Conservation (phyloP, 2,888 invertebrate genomes). For the Agriotes lineatus region DNA sequence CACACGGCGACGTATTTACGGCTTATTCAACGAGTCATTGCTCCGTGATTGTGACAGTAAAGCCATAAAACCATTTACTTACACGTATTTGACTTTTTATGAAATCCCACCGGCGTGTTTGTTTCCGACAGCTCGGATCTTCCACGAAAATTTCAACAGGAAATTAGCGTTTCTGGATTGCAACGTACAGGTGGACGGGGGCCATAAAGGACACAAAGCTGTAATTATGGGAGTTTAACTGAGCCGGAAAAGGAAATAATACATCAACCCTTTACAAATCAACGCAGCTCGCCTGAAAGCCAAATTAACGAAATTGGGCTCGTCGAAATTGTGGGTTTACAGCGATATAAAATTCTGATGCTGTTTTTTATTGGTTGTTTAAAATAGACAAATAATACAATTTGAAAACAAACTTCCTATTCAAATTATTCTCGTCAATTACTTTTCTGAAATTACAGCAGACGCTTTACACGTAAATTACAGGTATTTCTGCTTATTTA, state of each 20-base stretch:
- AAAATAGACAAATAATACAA: too few species aligned
- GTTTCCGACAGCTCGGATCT: too few species aligned
- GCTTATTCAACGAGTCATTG: slow-evolving; percentile 29
- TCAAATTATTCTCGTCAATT: too few species aligned
- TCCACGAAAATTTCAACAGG: too few species aligned
- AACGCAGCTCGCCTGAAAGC: slow-evolving; percentile 32
- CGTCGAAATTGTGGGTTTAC: background rate
- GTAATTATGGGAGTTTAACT: slow-evolving; percentile 29
- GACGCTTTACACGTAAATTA: too few species aligned
- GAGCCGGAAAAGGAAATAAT: slow-evolving; percentile 40
- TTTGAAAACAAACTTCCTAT: too few species aligned
- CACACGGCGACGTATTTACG: slow-evolving; percentile 36
- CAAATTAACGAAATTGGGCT: slow-evolving; percentile 24
- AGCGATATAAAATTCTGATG: background rate
- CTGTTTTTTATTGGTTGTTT: too few species aligned
- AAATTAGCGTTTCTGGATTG: too few species aligned
- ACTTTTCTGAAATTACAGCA: too few species aligned
- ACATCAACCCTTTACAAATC: slow-evolving; percentile 38
- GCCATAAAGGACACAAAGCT: slow-evolving; percentile 1
- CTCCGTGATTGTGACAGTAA: slow-evolving; percentile 31
- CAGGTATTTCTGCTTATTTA: too few species aligned
- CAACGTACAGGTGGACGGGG: background rate
- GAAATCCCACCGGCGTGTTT: background rate
- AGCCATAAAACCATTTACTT: slow-evolving; percentile 32
- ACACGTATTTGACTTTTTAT: background rate